Conservation (phyloP, 2,113 vertebrate genomes). For the Siniperca chuatsi region DNA sequence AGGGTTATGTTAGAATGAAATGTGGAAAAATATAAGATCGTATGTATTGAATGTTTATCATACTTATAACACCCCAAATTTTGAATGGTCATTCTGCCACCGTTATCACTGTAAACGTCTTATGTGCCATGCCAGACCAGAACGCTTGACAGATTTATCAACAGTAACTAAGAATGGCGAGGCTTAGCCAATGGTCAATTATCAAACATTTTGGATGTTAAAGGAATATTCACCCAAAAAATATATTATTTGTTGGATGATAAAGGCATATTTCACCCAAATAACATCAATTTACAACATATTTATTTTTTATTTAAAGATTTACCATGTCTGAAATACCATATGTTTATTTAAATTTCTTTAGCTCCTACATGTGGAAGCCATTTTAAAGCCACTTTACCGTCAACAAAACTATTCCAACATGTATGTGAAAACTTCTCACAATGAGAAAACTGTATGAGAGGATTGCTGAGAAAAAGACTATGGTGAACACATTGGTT, state of each 20-base stretch:
- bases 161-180: background rate
- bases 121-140: too few relatives aligned
- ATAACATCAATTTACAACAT: background rate
- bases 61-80: background rate
- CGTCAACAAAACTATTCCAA: background rate
- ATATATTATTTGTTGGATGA: background rate
- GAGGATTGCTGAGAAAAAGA: background rate
- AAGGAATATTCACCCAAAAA: background rate
- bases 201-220: background rate
- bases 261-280: background rate
- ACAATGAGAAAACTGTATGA: background rate
- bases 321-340: background rate
- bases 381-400: background rate
- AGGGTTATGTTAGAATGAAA: background rate
- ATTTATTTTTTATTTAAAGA: background rate
- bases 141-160: background rate
- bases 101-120: too few relatives aligned
- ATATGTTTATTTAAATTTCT: background rate
- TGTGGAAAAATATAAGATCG: background rate
- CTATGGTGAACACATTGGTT: background rate
- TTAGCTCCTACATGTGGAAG: background rate
- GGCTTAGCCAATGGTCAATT: too few relatives aligned
- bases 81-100: too few relatives aligned
- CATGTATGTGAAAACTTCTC: background rate
- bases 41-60: background rate